Evolutionary conservation across 2,113 vertebrate genomes (phyloP).

Genomic region (Eudyptes chrysolophus): DNA sequence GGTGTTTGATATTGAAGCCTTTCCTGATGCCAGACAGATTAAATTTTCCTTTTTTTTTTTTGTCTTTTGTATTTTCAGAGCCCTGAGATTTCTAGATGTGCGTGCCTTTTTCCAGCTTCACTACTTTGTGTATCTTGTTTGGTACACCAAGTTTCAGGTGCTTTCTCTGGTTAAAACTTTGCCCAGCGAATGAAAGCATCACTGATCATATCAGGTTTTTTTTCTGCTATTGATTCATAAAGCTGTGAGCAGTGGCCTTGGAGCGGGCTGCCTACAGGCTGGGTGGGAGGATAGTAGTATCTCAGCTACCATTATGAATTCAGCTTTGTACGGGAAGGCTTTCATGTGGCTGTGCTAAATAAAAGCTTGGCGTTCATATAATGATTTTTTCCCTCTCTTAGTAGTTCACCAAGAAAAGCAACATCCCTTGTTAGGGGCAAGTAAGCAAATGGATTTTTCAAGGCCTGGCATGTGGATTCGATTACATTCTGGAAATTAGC

Average conservation of each 20-base stretch:
- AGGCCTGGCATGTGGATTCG: not conserved
- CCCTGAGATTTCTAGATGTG: not conserved
- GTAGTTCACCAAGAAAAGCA: not conserved
- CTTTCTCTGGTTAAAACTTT: not conserved
- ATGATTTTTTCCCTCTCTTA: not conserved
- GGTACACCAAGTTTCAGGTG: not conserved
- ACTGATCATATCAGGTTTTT: not conserved
- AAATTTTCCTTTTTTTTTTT: not conserved
- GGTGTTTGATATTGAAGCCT: not conserved
- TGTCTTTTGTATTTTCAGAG: not conserved
- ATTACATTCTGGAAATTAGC: not conserved
- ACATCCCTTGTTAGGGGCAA: not conserved
- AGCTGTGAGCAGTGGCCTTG: not conserved
- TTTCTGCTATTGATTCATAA: not conserved
- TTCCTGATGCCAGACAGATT: not conserved
- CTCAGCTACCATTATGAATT: not conserved
- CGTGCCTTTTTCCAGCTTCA: not conserved
- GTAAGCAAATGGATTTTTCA: conserved; percentile 5
- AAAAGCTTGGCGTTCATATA: not conserved
- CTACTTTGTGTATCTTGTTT: not conserved
- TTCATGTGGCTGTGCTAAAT: not conserved
- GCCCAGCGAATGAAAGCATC: not conserved
- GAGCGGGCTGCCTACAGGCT: not conserved
- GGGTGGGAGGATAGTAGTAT: not conserved
- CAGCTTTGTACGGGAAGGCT: not conserved